Evolutionary conservation across 2,888 invertebrate species (phyloP).

Genomic region (Coelopa pilipes): DNA sequence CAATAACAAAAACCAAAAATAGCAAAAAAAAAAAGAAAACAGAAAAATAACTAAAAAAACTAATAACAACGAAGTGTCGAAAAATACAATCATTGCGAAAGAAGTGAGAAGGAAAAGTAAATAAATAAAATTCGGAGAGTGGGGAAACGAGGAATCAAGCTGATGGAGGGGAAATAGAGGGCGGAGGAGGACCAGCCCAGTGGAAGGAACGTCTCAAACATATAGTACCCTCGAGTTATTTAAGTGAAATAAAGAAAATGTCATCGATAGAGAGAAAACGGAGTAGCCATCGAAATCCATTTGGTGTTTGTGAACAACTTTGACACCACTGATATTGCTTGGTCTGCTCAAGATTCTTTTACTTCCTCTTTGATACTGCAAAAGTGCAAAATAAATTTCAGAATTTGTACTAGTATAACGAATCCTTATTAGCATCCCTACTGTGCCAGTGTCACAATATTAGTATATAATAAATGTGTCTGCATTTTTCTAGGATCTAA

Average conservation of each 20-base stretch:
- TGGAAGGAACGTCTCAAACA: slow-evolving; percentile 20
- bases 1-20: not conserved
- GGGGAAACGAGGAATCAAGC: not conserved
- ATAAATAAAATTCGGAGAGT: not conserved
- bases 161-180: slow-evolving; percentile 24
- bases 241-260: slow-evolving; percentile 22
- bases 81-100: slow-evolving; percentile 7
- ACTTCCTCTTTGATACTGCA: too few relatives aligned
- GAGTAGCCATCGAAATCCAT: not conserved
- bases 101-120: slow-evolving; percentile 23
- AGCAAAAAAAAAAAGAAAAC: not conserved
- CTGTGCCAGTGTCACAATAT: too few relatives aligned
- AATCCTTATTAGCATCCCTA: too few relatives aligned
- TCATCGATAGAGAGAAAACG: not conserved
- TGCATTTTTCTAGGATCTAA: too few relatives aligned
- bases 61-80: not conserved
- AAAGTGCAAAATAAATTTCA: too few relatives aligned
- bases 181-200: slow-evolving; percentile 19
- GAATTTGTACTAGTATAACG: too few relatives aligned
- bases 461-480: too few relatives aligned
- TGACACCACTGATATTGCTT: not conserved
- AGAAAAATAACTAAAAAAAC: not conserved
- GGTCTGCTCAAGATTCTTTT: too few relatives aligned
- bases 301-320: slow-evolving; percentile 14
- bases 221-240: slow-evolving; percentile 36